These are phyloP conservation scores for Rhagologus leucostigma DNA, from an alignment of 2,113 vertebrate genomes.

Conservation along the genomic window DNA sequence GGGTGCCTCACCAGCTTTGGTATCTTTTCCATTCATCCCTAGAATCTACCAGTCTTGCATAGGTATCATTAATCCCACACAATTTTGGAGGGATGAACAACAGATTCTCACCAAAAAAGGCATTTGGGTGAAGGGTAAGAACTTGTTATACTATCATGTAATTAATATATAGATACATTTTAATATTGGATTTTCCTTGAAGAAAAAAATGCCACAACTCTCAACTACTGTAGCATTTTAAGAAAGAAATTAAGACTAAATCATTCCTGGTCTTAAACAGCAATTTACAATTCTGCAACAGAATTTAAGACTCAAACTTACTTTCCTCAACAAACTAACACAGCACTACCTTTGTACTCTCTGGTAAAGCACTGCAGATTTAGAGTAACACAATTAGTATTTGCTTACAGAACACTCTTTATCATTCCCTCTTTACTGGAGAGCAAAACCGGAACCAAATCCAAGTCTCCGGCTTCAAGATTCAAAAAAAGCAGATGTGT, in stretches of 20 bases:
- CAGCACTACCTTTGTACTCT: not conserved
- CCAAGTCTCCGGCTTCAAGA: not conserved
- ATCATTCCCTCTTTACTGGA: not conserved
- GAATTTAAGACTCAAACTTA: not conserved
- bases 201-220: not conserved
- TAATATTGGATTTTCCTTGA: not conserved
- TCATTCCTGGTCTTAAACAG: not conserved
- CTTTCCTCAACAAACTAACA: not conserved
- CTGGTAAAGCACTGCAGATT: not conserved
- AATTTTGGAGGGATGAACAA: not conserved
- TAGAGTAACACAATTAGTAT: not conserved
- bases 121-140: not conserved
- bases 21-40: not conserved
- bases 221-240: not conserved
- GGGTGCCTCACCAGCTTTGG: not conserved
- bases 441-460: not conserved
- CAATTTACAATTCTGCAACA: not conserved
- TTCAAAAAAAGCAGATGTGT: not conserved
- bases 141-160: not conserved
- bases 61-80: not conserved
- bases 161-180: no score
- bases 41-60: not conserved
- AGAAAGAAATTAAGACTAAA: not conserved
- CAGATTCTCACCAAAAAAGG: not conserved
- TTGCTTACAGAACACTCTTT: not conserved